Evolutionary conservation across 2,113 vertebrate species (phyloP).

Genomic region (Centropus unirufus): DNA sequence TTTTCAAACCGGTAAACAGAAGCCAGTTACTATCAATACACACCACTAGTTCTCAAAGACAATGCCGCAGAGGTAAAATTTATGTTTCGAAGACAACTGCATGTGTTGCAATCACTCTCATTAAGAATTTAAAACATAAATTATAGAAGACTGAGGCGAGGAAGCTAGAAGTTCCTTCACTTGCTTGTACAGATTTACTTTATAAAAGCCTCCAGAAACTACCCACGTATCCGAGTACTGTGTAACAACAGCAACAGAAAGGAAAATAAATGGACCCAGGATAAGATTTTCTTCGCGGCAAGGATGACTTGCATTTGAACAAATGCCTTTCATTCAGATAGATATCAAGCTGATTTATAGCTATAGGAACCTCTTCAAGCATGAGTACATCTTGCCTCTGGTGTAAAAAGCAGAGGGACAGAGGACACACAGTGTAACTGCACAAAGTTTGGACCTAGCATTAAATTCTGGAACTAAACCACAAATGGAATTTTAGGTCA

Average conservation of each 20-base stretch:
- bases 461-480: background rate
- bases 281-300: background rate
- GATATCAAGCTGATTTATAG: background rate
- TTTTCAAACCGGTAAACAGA: background rate
- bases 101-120: background rate
- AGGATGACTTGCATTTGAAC: constrained; percentile 45
- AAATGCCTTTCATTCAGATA: background rate
- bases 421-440: background rate
- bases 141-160: background rate
- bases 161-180: background rate
- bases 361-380: background rate
- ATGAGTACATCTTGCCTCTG: background rate
- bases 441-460: background rate
- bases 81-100: background rate
- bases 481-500: background rate
- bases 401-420: background rate
- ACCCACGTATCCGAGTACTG: background rate
- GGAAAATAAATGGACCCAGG: background rate
- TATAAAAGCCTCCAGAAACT: background rate
- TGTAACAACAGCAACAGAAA: background rate
- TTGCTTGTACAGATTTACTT: background rate
- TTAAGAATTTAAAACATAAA: constrained; percentile 10
- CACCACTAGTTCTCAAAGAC: background rate
- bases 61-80: background rate
- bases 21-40: background rate